phyloP scores from a whole-genome alignment of 2,113 vertebrate genomes.

The Pterophyllum scalare region DNA sequence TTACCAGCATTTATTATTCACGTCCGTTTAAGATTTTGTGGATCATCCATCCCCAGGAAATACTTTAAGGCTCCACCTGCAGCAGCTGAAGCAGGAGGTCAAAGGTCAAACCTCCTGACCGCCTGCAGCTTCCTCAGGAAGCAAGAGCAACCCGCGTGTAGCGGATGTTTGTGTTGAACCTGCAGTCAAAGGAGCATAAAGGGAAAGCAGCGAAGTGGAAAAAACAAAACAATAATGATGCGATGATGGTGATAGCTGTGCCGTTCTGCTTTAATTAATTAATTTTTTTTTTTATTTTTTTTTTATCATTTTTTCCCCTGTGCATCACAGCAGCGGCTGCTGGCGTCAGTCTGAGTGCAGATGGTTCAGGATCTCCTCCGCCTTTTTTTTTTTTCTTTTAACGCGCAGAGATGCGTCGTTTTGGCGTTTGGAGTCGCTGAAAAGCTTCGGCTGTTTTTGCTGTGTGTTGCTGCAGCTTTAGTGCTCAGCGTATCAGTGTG shows the following conservation, averaged over 20 bases:
- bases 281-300: neutral
- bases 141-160: neutral
- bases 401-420: neutral
- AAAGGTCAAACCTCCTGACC: neutral
- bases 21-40: neutral
- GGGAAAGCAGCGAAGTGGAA: neutral
- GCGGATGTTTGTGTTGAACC: neutral
- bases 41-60: neutral
- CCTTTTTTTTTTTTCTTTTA: neutral
- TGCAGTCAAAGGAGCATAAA: neutral
- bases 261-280: neutral
- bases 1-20: neutral
- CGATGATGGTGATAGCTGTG: neutral
- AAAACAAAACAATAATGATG: neutral
- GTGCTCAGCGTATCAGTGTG: neutral
- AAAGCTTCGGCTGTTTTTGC: neutral
- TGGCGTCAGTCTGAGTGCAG: neutral
- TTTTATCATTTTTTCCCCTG: neutral
- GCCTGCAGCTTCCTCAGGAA: neutral
- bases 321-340: neutral
- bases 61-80: neutral
- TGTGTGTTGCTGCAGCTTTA: neutral
- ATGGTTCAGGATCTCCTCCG: neutral
- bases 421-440: neutral
- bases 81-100: neutral